phyloP scores from a whole-genome alignment of 37 sponge, comb jelly and placozoan genomes.

The Theonella swinhoei region DNA sequence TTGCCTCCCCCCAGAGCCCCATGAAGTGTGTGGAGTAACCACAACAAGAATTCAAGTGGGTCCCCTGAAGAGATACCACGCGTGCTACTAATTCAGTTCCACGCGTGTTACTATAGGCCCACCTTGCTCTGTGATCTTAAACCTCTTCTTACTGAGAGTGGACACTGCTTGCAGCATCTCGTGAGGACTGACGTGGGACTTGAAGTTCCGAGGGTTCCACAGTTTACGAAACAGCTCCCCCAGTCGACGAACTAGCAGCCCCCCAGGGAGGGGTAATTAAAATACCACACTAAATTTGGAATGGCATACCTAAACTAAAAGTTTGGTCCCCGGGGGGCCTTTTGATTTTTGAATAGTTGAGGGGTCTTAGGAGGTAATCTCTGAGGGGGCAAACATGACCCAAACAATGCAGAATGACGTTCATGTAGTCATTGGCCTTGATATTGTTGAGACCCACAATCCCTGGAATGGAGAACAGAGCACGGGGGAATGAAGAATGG shows the following conservation, averaged over 20 bases:
- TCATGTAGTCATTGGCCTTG: constrained; percentile 99
- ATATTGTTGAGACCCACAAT: constrained; percentile 95
- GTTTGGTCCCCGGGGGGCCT: constrained; percentile 94
- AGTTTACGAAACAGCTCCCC: constrained; percentile 96
- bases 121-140: constrained; percentile 98
- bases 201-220: constrained; percentile 96
- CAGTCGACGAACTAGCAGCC: constrained; percentile 89
- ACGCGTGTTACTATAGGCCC: too few relatives aligned
- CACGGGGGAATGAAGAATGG: background rate
- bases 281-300: background rate
- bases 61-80: constrained; percentile 76
- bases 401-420: constrained; percentile 91
- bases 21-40: constrained; percentile 95
- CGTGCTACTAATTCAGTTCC: too few relatives aligned
- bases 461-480: constrained; percentile 28
- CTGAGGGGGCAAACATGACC: constrained; percentile 88
- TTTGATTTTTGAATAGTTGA: constrained; percentile 81
- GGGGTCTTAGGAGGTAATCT: constrained; percentile 83
- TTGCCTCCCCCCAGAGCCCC: constrained; percentile 72
- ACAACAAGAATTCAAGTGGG: constrained; percentile 92
- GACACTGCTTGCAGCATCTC: constrained; percentile 99
- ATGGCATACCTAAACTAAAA: constrained; percentile 75
- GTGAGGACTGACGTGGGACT: constrained; percentile 96
- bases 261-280: background rate
- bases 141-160: constrained; percentile 85